Conservation (phyloP, 92 coral and sea anemone genomes). For the Siderastrea radians region DNA sequence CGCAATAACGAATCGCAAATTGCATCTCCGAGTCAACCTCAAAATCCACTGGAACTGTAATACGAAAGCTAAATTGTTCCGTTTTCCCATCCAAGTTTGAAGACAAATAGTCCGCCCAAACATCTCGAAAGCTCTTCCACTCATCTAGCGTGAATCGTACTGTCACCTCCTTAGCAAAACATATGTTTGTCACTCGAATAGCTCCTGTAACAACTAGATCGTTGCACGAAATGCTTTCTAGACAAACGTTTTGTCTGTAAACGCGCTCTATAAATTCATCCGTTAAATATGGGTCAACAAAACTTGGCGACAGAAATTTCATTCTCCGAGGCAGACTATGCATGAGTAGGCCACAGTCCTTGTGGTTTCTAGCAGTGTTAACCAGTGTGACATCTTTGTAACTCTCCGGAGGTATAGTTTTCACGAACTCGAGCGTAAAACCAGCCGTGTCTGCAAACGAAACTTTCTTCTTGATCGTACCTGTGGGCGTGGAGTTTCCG, state of each 20-base stretch:
- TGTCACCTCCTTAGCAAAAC: slow-evolving; percentile 70
- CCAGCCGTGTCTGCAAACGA: slow-evolving; percentile 93
- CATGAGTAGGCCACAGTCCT: not conserved
- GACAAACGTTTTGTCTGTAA: slow-evolving; percentile 62
- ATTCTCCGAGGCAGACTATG: not conserved
- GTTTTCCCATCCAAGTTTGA: slow-evolving; percentile 69
- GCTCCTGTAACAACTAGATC: slow-evolving; percentile 62
- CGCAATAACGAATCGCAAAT: slow-evolving; percentile 74
- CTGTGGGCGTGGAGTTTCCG: slow-evolving; percentile 6
- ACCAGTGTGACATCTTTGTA: slow-evolving; percentile 52
- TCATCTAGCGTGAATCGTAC: slow-evolving; percentile 78
- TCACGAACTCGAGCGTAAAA: slow-evolving; percentile 79
- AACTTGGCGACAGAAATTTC: slow-evolving; percentile 7
- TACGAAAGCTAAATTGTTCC: slow-evolving; percentile 83
- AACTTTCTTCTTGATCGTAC: slow-evolving; percentile 72
- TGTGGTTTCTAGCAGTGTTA: not conserved
- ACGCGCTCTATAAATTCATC: slow-evolving; percentile 39
- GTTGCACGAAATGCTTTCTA: slow-evolving; percentile 63
- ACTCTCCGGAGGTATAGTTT: slow-evolving; percentile 77
- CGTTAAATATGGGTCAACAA: slow-evolving; percentile 18
- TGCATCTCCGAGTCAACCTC: slow-evolving; percentile 41
- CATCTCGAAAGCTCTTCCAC: slow-evolving; percentile 78
- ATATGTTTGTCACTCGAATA: slow-evolving; percentile 79
- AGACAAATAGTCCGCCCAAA: slow-evolving; percentile 77
- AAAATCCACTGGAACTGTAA: slow-evolving; percentile 56